Percentiles rank a stretch among this genome's conserved stretches.
Conservation (phyloP, 2,888 invertebrate species). For the Cephus pulcher region DNA sequence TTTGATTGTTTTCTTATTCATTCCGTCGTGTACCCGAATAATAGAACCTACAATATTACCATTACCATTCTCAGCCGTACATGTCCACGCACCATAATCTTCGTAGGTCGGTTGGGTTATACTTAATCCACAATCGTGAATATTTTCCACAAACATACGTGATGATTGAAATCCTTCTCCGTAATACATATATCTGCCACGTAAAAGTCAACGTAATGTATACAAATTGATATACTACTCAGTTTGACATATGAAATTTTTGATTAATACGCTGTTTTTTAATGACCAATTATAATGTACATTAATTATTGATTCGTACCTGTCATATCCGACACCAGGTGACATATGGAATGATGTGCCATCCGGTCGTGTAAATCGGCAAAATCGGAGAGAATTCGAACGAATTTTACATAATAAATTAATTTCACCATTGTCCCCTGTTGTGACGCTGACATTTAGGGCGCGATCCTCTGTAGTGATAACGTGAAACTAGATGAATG, state of each 20-base stretch:
- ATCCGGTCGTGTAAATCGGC: constrained; percentile 49
- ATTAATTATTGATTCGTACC: constrained; percentile 32
- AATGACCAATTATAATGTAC: constrained; percentile 1
- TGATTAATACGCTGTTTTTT: not conserved
- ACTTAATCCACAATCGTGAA: constrained; percentile 47
- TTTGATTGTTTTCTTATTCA: not conserved
- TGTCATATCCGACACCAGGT: constrained; percentile 42
- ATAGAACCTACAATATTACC: constrained; percentile 10
- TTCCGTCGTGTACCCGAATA: constrained; percentile 18
- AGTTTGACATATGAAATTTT: constrained; percentile 13
- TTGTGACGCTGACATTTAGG: constrained; percentile 30
- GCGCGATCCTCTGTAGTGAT: constrained; percentile 27
- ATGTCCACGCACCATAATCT: constrained; percentile 56
- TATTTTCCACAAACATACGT: constrained; percentile 2
- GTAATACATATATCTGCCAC: constrained; percentile 47
- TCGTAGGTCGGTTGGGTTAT: constrained; percentile 38
- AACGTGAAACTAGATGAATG: not conserved
- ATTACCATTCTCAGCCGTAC: constrained; percentile 31
- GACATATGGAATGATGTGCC: constrained; percentile 38
- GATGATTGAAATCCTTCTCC: constrained; percentile 38
- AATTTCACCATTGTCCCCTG: constrained; percentile 27
- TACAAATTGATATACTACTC: constrained; percentile 5
- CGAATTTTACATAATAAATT: constrained; percentile 39
- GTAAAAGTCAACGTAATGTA: constrained; percentile 14
- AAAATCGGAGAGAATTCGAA: constrained; percentile 27